Evolutionary conservation across 2,113 vertebrate species (phyloP).

Genomic region (Xiphias gladius): DNA sequence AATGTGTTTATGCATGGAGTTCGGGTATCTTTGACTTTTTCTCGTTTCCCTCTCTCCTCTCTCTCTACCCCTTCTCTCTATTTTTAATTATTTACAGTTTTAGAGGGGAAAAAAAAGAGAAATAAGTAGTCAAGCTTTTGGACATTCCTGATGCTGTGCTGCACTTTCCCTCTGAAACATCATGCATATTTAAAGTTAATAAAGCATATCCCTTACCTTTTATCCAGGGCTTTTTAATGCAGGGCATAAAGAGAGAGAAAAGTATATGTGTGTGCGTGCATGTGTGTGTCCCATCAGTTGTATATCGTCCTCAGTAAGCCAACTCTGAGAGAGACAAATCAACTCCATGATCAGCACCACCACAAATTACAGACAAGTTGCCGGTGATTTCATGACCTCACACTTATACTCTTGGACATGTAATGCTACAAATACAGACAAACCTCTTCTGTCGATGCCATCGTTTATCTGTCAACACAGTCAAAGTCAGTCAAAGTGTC

Average conservation of each 20-base stretch:
- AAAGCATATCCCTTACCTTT: slow-evolving; percentile 85
- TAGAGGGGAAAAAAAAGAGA: slow-evolving; percentile 62
- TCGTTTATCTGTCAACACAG: slow-evolving; percentile 13
- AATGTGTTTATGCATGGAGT: slow-evolving; percentile 79
- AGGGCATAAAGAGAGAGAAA: slow-evolving; percentile 56
- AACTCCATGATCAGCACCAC: background rate
- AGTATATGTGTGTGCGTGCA: slow-evolving; percentile 7
- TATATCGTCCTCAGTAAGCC: slow-evolving; percentile 40
- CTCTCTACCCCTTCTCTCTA: slow-evolving; percentile 30
- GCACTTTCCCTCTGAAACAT: slow-evolving; percentile 84
- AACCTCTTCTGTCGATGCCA: background rate
- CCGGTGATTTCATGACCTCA: slow-evolving; percentile 12
- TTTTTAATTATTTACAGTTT: slow-evolving; percentile 85
- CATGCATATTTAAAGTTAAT: slow-evolving; percentile 88
- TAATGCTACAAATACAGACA: slow-evolving; percentile 11
- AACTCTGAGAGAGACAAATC: slow-evolving; percentile 45
- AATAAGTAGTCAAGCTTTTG: slow-evolving; percentile 84
- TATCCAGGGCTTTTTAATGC: slow-evolving; percentile 81
- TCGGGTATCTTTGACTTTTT: slow-evolving; percentile 67
- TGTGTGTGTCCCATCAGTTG: slow-evolving; percentile 45
- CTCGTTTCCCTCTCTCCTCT: slow-evolving; percentile 26
- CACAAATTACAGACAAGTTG: slow-evolving; percentile 30
- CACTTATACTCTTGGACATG: background rate
- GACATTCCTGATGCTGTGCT: slow-evolving; percentile 79
- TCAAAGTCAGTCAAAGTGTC: slow-evolving; percentile 10